Base-by-base conservation (phyloP, 1,140 invertebrate genomes). In the Drusus annulatus region DNA sequence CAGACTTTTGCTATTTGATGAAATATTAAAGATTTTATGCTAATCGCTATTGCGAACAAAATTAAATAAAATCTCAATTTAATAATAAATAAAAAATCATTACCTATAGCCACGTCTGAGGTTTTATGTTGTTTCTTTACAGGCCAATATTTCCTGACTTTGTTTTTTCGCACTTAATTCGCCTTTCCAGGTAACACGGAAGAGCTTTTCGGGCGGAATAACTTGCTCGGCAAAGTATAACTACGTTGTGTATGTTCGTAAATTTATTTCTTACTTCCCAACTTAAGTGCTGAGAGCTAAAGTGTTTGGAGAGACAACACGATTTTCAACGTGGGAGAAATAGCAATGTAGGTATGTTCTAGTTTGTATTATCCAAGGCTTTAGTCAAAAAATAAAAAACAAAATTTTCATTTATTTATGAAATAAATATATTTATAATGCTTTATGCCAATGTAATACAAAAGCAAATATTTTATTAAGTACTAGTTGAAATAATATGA, bases 181-280 rank as follows among this genome's bases (percentile, higher is more conserved):
- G 13, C 23, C 62, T 78, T 78, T 56, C 50, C 76, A 45, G 76
- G 45, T 52, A 73, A 79, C 65, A 68, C 51, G 68, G 68, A 79
- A 58, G 52, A 81, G 76, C 76, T 69, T 63, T 78, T 69, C 76
- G 28, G 76, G 76, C 69, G 73, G 69, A 65, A 68, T 68, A 68
- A 77, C 76, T 51, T n/a, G 74, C 71, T 68, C 65, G 69, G 56
- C 60, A 81, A 81, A 81, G 68, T 62, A 79, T 81, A 78, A 81
- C 80, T 78, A 81, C 56, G 25, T 78, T 81, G 76, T 81, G 54
- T 75, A 28, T 15, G 69, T 80, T 45, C 62, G 62, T 36, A 17
- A 65, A 65, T 65, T 65, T 65, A 65, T 65, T 31, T 65, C 62
- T 17, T 31, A 16, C 62, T 65, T 28, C 62, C 25, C 62, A 21